A percentile compares a stretch with the other conserved stretches of the same genome.
These are phyloP conservation scores for Botia kubotai DNA, from an alignment of 2,797 vertebrate genomes.

Conservation along the genomic window DNA sequence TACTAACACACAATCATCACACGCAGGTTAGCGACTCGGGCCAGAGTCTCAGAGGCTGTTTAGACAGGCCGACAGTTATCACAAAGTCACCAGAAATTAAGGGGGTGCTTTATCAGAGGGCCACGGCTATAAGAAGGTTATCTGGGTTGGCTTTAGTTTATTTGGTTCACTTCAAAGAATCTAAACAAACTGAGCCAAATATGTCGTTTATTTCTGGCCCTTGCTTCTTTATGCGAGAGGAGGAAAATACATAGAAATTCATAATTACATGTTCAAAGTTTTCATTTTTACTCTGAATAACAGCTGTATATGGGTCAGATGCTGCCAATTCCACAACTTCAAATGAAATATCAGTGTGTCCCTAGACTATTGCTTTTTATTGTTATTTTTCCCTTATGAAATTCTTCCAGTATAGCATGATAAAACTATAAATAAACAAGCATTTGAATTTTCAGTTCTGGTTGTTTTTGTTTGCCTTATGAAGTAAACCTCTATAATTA, in stretches of 20 bases:
- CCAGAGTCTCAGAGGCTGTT: constrained; percentile 36
- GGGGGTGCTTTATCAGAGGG: constrained; percentile 56
- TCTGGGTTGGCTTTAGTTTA: constrained; percentile 44
- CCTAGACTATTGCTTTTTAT: constrained; percentile 51
- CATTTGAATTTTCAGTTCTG: constrained; percentile 32
- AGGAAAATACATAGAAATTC: constrained; percentile 12
- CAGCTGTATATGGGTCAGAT: constrained; percentile 42
- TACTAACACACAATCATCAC: constrained; percentile 81
- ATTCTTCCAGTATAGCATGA: constrained; percentile 18
- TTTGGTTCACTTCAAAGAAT: constrained; percentile 19
- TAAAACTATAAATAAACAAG: constrained; percentile 40
- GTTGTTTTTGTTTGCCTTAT: constrained; percentile 8
- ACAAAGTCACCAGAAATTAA: constrained; percentile 63
- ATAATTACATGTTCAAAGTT: constrained; percentile 53
- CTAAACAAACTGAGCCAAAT: constrained; percentile 22
- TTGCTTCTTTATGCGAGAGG: background rate
- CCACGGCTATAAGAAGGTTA: constrained; percentile 50
- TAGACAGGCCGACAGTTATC: constrained; percentile 53
- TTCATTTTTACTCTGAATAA: constrained; percentile 14
- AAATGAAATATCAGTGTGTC: constrained; percentile 49
- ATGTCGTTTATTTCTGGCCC: constrained; percentile 23
- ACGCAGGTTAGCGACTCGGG: constrained; percentile 56
- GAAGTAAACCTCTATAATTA: constrained; percentile 37
- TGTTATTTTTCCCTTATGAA: constrained; percentile 13
- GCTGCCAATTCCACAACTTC: constrained; percentile 43